Conservation (phyloP, 2,797 vertebrate species). For the Hydrolagus colliei region DNA sequence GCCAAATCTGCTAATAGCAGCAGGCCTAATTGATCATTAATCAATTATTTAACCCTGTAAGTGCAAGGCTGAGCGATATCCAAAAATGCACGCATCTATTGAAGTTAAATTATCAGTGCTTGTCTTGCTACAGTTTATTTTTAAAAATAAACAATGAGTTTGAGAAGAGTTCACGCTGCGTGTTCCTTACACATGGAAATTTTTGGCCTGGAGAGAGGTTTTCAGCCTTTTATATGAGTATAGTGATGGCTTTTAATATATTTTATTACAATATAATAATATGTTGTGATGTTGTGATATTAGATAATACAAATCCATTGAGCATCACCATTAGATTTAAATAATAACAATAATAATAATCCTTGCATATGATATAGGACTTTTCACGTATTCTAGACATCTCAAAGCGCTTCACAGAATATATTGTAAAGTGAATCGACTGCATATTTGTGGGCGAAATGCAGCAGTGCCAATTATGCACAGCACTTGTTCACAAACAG, state of each 20-base stretch:
- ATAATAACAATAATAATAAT: neutral
- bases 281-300: neutral
- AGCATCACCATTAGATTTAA: neutral
- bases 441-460: no score
- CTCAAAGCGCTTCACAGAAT: no score
- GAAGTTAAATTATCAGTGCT: constrained; percentile 9
- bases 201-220: neutral
- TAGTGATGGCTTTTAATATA: no score
- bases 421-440: no score
- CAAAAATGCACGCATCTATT: neutral
- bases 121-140: neutral
- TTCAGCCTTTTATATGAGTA: neutral
- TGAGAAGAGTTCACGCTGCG: neutral
- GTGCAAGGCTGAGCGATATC: neutral
- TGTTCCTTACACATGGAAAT: no score
- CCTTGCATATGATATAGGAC: no score
- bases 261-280: neutral
- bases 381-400: no score
- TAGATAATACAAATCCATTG: neutral
- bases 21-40: constrained; percentile 30
- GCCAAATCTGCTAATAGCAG: constrained; percentile 27
- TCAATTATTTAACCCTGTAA: constrained; percentile 30
- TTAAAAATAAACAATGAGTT: neutral
- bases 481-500: no score
- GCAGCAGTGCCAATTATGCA: no score